phyloP scores from a whole-genome alignment of 2,797 vertebrate species.

The Paramormyrops hopkinsi region DNA sequence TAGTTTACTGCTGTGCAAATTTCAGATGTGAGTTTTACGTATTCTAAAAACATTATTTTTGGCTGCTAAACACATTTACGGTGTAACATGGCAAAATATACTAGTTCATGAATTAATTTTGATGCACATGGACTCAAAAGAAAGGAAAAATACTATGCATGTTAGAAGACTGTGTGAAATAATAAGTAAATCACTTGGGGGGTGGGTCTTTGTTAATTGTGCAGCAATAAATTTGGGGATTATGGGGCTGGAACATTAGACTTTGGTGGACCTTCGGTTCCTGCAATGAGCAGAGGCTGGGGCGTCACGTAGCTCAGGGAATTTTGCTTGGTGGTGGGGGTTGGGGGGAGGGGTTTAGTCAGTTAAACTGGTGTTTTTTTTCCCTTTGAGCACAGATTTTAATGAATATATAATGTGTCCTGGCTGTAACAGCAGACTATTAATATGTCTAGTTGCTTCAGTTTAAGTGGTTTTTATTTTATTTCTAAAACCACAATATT shows the following conservation, averaged over 20 bases:
- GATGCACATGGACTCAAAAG: neutral
- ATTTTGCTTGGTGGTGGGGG: neutral
- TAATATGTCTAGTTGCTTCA: neutral
- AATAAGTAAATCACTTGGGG: neutral
- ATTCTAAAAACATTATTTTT: neutral
- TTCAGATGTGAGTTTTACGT: neutral
- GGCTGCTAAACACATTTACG: neutral
- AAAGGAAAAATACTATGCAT: neutral
- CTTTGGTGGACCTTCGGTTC: neutral
- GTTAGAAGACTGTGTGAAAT: neutral
- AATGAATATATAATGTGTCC: neutral
- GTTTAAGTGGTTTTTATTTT: neutral
- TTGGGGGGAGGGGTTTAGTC: neutral
- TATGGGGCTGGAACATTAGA: neutral
- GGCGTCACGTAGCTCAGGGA: neutral
- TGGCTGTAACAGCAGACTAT: neutral
- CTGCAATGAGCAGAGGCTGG: neutral
- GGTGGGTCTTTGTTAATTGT: neutral
- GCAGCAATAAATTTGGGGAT: neutral
- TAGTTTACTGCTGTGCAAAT: neutral
- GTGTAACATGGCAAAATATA: neutral
- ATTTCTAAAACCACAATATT: neutral
- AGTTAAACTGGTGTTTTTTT: neutral
- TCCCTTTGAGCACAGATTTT: neutral
- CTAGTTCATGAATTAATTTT: neutral